Percentiles rank a stretch among this genome's conserved stretches.
These are phyloP conservation scores for Montifringilla adamsi DNA, from an alignment of 2,113 vertebrate species.

Conservation along the genomic window DNA sequence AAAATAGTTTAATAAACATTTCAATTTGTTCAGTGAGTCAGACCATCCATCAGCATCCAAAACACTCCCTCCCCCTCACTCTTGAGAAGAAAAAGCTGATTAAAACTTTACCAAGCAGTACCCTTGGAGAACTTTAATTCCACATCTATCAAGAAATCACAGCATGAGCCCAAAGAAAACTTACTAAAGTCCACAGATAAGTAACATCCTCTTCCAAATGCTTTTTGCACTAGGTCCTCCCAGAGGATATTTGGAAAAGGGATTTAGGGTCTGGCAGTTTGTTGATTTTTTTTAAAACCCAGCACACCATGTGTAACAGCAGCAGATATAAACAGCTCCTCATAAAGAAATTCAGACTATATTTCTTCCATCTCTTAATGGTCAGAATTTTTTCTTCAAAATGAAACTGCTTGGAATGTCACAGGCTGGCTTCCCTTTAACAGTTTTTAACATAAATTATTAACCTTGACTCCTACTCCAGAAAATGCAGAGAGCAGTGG, in stretches of 20 bases:
- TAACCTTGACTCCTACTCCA: not conserved
- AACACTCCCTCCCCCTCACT: not conserved
- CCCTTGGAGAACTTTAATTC: not conserved
- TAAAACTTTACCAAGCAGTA: not conserved
- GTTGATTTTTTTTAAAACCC: not conserved
- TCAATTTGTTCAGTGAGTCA: not conserved
- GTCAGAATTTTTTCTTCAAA: not conserved
- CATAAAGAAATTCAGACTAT: not conserved
- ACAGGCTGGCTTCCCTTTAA: not conserved
- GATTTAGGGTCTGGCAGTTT: not conserved
- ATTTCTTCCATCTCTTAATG: constrained; percentile 8
- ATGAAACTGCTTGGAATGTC: not conserved
- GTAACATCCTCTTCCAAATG: not conserved
- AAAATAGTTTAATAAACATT: not conserved
- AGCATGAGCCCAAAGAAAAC: not conserved
- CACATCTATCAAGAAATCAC: not conserved
- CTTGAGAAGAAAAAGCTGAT: not conserved
- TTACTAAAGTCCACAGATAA: not conserved
- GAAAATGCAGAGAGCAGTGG: not conserved
- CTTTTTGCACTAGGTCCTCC: not conserved
- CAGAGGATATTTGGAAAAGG: not conserved
- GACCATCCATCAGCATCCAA: not conserved
- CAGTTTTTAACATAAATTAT: not conserved
- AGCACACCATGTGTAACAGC: not conserved
- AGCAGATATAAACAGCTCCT: not conserved